These are phyloP conservation scores for Chrysaora quinquecirrha DNA, from an alignment of 30 jellyfish, hydroid and myxozoan species.

Conservation along the genomic window DNA sequence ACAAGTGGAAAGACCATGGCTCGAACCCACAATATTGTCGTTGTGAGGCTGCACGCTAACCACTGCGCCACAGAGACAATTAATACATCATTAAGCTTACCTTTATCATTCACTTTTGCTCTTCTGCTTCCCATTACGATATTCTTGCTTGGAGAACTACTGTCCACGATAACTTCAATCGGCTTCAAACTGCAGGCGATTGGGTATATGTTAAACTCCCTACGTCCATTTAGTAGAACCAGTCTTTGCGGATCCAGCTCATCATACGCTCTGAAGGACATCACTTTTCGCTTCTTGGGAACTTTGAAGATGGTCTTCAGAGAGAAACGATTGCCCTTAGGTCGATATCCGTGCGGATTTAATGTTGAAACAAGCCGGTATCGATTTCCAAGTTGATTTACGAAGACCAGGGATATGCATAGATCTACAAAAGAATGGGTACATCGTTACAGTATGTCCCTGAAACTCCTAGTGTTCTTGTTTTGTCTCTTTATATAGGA, in stretches of 20 bases:
- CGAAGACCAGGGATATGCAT: slow-evolving; percentile 82
- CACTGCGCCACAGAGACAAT: no score
- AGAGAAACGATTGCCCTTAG: slow-evolving; percentile 84
- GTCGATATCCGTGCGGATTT: slow-evolving; percentile 94
- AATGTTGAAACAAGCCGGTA: slow-evolving; percentile 82
- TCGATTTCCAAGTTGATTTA: slow-evolving; percentile 78
- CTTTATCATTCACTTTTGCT: background rate
- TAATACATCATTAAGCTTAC: no score
- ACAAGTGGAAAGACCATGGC: no score
- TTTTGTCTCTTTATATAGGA: no score
- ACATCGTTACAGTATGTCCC: no score
- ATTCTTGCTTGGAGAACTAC: slow-evolving; percentile 18
- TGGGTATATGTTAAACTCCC: slow-evolving; percentile 62
- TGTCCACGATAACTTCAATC: slow-evolving; percentile 52
- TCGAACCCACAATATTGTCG: no score
- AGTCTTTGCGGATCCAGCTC: slow-evolving; percentile 61
- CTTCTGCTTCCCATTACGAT: slow-evolving; percentile 35
- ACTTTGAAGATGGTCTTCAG: slow-evolving; percentile 93
- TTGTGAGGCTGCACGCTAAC: no score
- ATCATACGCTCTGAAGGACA: slow-evolving; percentile 84
- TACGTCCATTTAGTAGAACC: slow-evolving; percentile 76
- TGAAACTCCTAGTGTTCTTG: no score
- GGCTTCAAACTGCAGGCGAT: slow-evolving; percentile 65
- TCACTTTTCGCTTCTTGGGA: slow-evolving; percentile 74
- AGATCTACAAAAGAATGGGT: slow-evolving; percentile 56